Conservation (phyloP, 2,888 invertebrate genomes). For the Agonum fuliginosum region DNA sequence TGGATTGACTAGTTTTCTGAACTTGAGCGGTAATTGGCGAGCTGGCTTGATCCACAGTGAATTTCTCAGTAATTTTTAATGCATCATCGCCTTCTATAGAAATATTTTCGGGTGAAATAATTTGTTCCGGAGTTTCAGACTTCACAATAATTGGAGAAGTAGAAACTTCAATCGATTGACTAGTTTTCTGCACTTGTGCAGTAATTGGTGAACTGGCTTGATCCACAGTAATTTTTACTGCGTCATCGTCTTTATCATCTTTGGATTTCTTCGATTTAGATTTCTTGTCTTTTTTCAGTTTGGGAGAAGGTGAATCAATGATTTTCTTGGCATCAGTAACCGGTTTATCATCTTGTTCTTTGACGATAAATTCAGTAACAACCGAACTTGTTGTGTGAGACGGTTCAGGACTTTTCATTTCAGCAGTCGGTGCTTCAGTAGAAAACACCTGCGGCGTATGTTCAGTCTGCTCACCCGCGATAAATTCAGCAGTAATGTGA, state of each 20-base stretch:
- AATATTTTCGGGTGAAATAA: too few species aligned
- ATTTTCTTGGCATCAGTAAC: constrained; percentile 41
- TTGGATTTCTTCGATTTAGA: constrained; percentile 20
- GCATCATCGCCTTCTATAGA: too few species aligned
- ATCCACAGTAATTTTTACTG: constrained; percentile 61
- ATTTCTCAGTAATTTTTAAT: not conserved
- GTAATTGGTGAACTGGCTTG: constrained; percentile 48
- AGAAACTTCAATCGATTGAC: constrained; percentile 6
- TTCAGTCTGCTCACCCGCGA: constrained; percentile 39
- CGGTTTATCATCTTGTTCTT: constrained; percentile 60
- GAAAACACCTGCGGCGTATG: constrained; percentile 61
- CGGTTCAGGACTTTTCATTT: constrained; percentile 60
- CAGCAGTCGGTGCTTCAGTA: constrained; percentile 61
- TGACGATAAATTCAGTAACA: constrained; percentile 57
- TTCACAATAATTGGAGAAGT: constrained; percentile 35
- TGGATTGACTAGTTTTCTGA: constrained; percentile 6
- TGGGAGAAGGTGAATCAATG: constrained; percentile 66
- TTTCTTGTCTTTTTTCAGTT: constrained; percentile 67
- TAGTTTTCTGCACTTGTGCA: constrained; percentile 18
- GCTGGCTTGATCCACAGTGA: constrained; percentile 19
- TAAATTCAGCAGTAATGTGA: constrained; percentile 41
- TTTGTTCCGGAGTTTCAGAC: too few species aligned
- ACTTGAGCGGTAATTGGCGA: constrained; percentile 12
- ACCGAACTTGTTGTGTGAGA: constrained; percentile 48
- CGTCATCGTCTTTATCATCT: constrained; percentile 68